Evolutionary conservation across 2,888 invertebrate genomes (phyloP).

Genomic region (Boloria selene): DNA sequence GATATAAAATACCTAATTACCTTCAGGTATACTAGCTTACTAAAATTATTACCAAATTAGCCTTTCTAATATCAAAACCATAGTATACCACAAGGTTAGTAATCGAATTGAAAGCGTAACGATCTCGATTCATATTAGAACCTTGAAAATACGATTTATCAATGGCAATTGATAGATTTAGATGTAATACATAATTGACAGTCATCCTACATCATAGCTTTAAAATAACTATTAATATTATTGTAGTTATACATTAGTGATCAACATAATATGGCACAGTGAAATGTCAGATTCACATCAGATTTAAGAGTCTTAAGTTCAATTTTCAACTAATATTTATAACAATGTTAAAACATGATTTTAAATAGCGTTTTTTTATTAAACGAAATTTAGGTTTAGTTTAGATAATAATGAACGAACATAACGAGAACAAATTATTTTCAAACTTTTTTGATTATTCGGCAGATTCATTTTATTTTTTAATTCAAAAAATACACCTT

Average conservation of each 20-base stretch:
- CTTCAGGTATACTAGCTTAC: too few relatives aligned
- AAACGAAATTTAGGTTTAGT: too few relatives aligned
- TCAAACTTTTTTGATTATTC: too few relatives aligned
- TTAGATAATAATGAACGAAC: too few relatives aligned
- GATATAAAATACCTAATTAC: too few relatives aligned
- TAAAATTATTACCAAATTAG: too few relatives aligned
- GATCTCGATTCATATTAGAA: slow-evolving; percentile 12
- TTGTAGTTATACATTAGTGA: slow-evolving; percentile 1
- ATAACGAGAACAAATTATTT: too few relatives aligned
- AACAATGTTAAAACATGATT: too few relatives aligned
- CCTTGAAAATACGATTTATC: slow-evolving; percentile 19
- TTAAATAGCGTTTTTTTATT: too few relatives aligned
- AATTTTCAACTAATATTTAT: neutral
- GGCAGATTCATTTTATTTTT: too few relatives aligned
- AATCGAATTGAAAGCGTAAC: slow-evolving; percentile 18
- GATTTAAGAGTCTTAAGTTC: neutral
- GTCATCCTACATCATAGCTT: slow-evolving; percentile 11
- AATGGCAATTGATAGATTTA: slow-evolving; percentile 15
- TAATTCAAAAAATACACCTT: too few relatives aligned
- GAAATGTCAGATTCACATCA: too few relatives aligned
- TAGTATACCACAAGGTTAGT: slow-evolving; percentile 5
- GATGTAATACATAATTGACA: slow-evolving; percentile 14
- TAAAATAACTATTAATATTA: slow-evolving; percentile 11
- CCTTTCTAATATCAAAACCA: neutral
- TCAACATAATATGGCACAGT: neutral